phyloP scores from a whole-genome alignment of 2,113 vertebrate species.

The Psammodynastes pulverulentus region DNA sequence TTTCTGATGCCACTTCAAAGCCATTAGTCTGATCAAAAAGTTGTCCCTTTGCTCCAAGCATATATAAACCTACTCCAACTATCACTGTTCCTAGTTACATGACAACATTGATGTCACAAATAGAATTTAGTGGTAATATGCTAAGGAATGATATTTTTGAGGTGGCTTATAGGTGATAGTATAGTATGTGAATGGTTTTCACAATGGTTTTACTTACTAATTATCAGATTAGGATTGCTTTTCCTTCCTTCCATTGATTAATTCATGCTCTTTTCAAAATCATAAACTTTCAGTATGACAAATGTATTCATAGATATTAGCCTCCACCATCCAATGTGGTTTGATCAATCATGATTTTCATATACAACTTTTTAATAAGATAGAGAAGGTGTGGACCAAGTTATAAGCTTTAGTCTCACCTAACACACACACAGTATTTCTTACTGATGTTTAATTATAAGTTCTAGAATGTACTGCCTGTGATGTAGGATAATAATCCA shows the following conservation, averaged over 20 bases:
- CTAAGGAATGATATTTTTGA: background rate
- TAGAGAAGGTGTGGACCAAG: background rate
- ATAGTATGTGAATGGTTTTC: background rate
- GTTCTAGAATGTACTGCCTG: background rate
- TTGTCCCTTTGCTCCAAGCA: slow-evolving; percentile 44
- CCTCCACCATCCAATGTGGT: background rate
- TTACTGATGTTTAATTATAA: background rate
- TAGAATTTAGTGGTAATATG: slow-evolving; percentile 10
- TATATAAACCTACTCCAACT: slow-evolving; percentile 21
- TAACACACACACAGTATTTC: background rate
- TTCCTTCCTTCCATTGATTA: background rate
- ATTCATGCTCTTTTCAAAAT: background rate
- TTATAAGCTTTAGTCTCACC: background rate
- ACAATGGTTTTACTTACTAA: background rate
- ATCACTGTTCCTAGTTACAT: background rate
- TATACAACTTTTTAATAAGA: background rate
- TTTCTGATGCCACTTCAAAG: slow-evolving; percentile 56
- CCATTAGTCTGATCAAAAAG: slow-evolving; percentile 57
- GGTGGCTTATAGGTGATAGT: slow-evolving; percentile 1
- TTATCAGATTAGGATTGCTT: background rate
- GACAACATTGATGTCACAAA: slow-evolving; percentile 12
- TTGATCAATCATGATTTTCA: background rate
- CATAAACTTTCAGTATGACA: background rate
- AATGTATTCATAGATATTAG: background rate
- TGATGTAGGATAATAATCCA: background rate